Evolutionary conservation across 2,888 invertebrate genomes (phyloP).

Genomic region (Ferrisia virgata): DNA sequence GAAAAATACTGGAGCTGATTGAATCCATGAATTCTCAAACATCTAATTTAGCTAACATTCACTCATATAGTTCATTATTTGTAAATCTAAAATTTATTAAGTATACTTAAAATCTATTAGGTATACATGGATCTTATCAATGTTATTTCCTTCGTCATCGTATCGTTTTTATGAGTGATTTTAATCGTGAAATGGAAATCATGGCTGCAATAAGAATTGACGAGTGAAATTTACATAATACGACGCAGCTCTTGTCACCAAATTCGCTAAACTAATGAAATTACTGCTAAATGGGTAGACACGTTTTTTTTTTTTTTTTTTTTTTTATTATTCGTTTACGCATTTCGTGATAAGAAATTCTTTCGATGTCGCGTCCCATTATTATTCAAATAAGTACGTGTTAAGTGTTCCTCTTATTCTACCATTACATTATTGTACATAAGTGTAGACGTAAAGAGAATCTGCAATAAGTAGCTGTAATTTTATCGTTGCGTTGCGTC

Average conservation of each 20-base stretch:
- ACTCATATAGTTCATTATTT: no score
- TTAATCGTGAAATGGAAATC: background rate
- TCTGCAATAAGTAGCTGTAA: background rate
- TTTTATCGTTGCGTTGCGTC: background rate
- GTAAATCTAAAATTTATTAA: no score
- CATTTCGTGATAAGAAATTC: background rate
- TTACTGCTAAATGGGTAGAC: background rate
- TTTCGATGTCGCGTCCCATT: conserved; percentile 3
- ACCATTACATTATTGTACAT: background rate
- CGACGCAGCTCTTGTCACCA: background rate
- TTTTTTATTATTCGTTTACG: background rate
- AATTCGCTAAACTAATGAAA: background rate
- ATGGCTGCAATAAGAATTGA: background rate
- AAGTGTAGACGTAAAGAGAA: background rate
- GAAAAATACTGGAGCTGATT: no score
- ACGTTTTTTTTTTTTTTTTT: background rate
- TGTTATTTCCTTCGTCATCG: background rate
- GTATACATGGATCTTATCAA: no score
- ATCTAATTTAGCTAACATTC: no score
- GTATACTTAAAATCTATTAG: no score
- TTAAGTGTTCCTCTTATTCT: background rate
- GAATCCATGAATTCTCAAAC: no score
- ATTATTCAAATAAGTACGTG: conserved; percentile 23
- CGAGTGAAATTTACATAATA: background rate
- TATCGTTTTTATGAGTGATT: background rate